These are phyloP conservation scores for Rhynchopsitta pachyrhyncha DNA, from an alignment of 2,113 vertebrate species.

Conservation along the genomic window DNA sequence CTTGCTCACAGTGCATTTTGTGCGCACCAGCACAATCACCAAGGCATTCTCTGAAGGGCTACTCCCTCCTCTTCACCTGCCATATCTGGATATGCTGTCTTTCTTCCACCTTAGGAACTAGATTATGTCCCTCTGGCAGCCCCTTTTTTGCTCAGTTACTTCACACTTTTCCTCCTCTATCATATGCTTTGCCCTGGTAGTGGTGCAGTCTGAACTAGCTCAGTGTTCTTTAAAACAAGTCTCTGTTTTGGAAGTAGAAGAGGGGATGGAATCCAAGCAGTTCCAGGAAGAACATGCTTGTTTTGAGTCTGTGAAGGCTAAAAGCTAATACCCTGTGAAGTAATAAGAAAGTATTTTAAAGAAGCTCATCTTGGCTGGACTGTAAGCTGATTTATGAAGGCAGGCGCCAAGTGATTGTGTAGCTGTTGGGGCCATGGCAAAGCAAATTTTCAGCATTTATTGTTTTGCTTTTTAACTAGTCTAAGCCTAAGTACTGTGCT, in stretches of 20 bases:
- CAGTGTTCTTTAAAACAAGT: background rate
- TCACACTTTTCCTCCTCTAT: background rate
- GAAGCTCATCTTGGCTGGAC: background rate
- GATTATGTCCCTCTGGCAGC: background rate
- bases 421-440: background rate
- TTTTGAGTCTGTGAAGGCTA: background rate
- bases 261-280: background rate
- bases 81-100: background rate
- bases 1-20: background rate
- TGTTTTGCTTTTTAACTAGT: background rate
- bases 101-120: background rate
- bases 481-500: background rate
- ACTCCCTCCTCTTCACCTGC: background rate
- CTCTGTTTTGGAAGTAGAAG: background rate
- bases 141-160: background rate
- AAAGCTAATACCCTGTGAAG: background rate
- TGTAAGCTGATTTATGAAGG: background rate
- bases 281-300: background rate
- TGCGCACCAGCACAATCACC: background rate
- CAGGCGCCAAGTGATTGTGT: background rate
- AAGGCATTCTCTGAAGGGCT: background rate
- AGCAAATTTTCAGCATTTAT: background rate
- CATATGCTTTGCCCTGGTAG: background rate
- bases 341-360: background rate
- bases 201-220: background rate